Conservation (phyloP, 2,888 invertebrate species). For the Melanophora roralis region DNA sequence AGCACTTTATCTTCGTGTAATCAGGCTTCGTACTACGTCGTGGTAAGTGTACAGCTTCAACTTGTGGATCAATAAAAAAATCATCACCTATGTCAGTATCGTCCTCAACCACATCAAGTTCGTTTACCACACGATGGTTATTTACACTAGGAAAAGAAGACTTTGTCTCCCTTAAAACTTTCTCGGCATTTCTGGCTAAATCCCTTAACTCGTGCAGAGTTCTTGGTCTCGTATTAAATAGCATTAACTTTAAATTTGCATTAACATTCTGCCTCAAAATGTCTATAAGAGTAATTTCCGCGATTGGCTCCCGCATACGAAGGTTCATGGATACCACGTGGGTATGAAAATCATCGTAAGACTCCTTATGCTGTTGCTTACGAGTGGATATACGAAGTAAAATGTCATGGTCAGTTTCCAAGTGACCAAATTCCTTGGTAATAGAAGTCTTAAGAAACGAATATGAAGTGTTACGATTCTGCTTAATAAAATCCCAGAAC, state of each 20-base stretch:
- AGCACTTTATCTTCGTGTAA: too few species aligned
- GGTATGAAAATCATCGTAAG: slow-evolving; percentile 19
- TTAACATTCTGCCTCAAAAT: slow-evolving; percentile 17
- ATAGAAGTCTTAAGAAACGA: not conserved
- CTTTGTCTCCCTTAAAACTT: not conserved
- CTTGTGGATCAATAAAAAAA: not conserved
- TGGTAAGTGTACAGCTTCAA: not conserved
- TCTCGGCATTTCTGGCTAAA: slow-evolving; percentile 12
- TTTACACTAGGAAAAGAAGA: not conserved
- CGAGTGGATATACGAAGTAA: slow-evolving; percentile 4
- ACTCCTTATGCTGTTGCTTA: slow-evolving; percentile 10
- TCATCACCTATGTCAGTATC: not conserved
- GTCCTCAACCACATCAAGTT: not conserved
- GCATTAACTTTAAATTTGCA: slow-evolving; percentile 9
- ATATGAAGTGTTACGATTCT: not conserved
- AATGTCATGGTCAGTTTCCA: slow-evolving; percentile 28
- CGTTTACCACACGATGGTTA: not conserved
- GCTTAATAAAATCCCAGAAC: slow-evolving; percentile 27
- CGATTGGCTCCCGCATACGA: slow-evolving; percentile 23
- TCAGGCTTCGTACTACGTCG: not conserved
- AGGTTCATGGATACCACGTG: slow-evolving; percentile 1
- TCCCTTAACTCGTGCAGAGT: slow-evolving; percentile 12
- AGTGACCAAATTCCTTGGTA: slow-evolving; percentile 20
- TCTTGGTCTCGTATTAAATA: not conserved
- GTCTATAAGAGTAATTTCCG: not conserved